Base-by-base conservation (phyloP, 2,888 invertebrate genomes). In the Tenthredo livida region DNA sequence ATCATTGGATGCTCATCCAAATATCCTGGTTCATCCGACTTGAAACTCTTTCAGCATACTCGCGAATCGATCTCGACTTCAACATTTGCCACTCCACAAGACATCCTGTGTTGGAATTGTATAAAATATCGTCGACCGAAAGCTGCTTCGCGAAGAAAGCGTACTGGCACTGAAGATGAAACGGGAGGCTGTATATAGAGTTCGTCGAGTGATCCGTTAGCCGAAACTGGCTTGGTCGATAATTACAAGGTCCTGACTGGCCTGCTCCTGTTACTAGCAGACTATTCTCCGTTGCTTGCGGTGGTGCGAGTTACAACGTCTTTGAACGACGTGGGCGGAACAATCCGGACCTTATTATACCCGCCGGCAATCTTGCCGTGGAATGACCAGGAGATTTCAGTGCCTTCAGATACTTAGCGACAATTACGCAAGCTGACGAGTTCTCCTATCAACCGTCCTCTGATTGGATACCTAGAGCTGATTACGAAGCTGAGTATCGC, bases 271-370 rank as follows among this genome's bases (percentile, higher is more conserved):
- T 77, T 77, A 21, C 50, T n/a, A 29, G 50, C 15, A 3, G 47
- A 50, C 10, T 4, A 29, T 29, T 33, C 54, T 50, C 25, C 33
- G 29, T 29, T 54, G 77, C 54, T 29, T 47, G n/a, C 21, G 77
- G 54, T 54, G 43, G 43, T n/a, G 17, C 50, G 75, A 75, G 25
- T 75, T 37, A 58, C 33, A 43, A 25, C 33, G n/a, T 15, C 21
- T 58, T 43, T 21, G 54, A 37, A 80, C 37, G n/a, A 40, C 37
- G 80, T 61, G 80, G 61, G 80, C n/a, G n/a, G 21, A 80, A 80
- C 37, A 61, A 80, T 80, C 65, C 21, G 7, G 25, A 12, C 1
- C 40, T 58, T 15, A n/a, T n/a, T n/a, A n/a, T n/a, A 80, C 37
- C 61, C 80, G 2, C n/a, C n/a, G 37, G 80, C 61, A 47, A 61